Base-by-base conservation (phyloP, 1,140 invertebrate species). In the Nylanderia fulva region DNA sequence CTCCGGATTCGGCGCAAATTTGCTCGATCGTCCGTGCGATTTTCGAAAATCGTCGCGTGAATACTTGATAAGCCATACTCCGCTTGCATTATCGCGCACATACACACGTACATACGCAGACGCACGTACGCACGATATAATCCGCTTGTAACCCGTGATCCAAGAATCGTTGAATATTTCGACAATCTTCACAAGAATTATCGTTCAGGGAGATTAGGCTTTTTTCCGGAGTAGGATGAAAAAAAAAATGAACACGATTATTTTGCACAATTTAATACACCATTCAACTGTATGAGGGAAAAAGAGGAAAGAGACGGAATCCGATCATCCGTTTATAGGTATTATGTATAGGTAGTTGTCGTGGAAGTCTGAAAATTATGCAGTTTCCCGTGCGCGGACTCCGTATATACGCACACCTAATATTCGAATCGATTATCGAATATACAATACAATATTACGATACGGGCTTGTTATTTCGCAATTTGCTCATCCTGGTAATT, bases 41-140 rank as follows among this genome's bases (percentile, higher is more conserved):
- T 82, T 83, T 82, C 54, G 74, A 85, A 84, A 84, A 79, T 85
- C 74, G 83, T 77, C 80, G 42, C 61, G 48, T 82, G 84, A 85
- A 85, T 85, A 68, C 76, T 85, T 79, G 76, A 85, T 85, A 85
- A 85, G 84, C 75, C 15, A 56, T 80, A 69, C 66, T 45, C 36
- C 33, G 33, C 36, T 72, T 60, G 71, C 77, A 82, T 82, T 72
- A 82, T 82, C 77, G 29, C 39, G 13, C n/a, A 13, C 60, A 11
- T 52, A n/a, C 75, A 9, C 27, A 15, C 15, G 27, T 18, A 24
- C 5, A 39, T 56, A n/a, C 11, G 8, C 27, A 33, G 18, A 11
- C 21, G 24, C 29, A 33, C 15, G 72, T 9, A 45, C 11, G 48
- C 48, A 36, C 15, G 60, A 52, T 54, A 66, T 84, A 84, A 84